Conservation (phyloP, 2,888 invertebrate species). For the Drosophila mimetica region DNA sequence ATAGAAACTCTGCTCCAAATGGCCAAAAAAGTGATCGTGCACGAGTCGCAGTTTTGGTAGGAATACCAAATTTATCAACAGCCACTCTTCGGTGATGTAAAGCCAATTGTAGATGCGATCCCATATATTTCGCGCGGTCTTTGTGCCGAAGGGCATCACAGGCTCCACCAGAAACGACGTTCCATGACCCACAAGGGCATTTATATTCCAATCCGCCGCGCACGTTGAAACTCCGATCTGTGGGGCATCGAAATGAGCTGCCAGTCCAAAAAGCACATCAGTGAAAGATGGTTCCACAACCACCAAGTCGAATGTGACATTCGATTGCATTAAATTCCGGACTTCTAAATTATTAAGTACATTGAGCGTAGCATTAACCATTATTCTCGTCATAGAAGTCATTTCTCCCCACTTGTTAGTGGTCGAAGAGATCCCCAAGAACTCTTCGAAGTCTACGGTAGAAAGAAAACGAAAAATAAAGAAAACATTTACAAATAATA, state of each 20-base stretch:
- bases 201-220: slow-evolving; percentile 68
- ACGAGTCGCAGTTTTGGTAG: slow-evolving; percentile 60
- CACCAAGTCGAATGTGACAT: slow-evolving; percentile 80
- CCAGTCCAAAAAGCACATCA: slow-evolving; percentile 81
- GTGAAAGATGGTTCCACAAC: slow-evolving; percentile 77
- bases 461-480: background rate
- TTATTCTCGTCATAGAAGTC: slow-evolving; percentile 15
- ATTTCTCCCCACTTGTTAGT: slow-evolving; percentile 20
- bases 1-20: slow-evolving; percentile 49
- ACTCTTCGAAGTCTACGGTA: slow-evolving; percentile 12
- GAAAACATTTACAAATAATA: too few species aligned
- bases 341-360: slow-evolving; percentile 53
- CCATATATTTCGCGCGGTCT: slow-evolving; percentile 68
- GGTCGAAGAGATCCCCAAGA: background rate
- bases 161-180: slow-evolving; percentile 74
- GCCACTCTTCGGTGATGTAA: slow-evolving; percentile 60
- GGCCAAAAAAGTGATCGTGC: slow-evolving; percentile 63
- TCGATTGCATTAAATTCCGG: slow-evolving; percentile 67
- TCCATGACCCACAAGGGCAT: slow-evolving; percentile 70
- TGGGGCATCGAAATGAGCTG: slow-evolving; percentile 73
- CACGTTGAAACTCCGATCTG: slow-evolving; percentile 72
- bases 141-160: slow-evolving; percentile 53
- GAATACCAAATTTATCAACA: slow-evolving; percentile 56
- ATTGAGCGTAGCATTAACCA: slow-evolving; percentile 36
- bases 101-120: slow-evolving; percentile 80